Evolutionary conservation across 2,888 invertebrate genomes (phyloP), one percentile per base, ranked within the genome.

Genomic region (Elmis aenea): DNA sequence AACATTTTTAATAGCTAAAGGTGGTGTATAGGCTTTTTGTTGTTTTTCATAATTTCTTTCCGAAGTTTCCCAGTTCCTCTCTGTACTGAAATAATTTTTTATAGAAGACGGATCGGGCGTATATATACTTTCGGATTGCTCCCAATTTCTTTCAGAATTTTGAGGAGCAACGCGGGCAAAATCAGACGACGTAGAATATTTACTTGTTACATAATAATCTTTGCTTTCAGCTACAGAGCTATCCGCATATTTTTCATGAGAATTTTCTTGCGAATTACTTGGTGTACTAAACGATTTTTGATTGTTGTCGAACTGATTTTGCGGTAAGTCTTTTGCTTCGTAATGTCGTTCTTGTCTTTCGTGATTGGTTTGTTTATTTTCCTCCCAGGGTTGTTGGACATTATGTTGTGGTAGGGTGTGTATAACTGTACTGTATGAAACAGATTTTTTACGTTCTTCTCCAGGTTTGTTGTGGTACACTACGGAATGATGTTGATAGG

Each of bases 371-470:
- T 42, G 33, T 2, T 45, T 13, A 59, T 61, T 25, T 49, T 51
- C 45, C 2, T 29, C 45, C 48, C 47, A 46, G 5, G 21, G 12
- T 25, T 45, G 43, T 8, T 46, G 28, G 10, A 26, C 13, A 21
- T 30, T 14, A 14, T 47, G 40, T 15, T 52, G 51, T 5, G 62
- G 58, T 26, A 61, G 62, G 48, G 60, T 66, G 63, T 61, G 69
- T 12, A 72, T 67, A 23, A 75, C 68, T 14, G 74, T 71, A 38
- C 72, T 74, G 43, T 75, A 74, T 2, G 75, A 75, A 32, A 74
- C 72, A 3, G 75, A 74, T 49, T 74, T 61, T 9, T 73, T 71
- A 48, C 69, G 51, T 11, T 51, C 53, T 2, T 62, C 58, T 18
- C 49, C 65, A 1, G 66, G 62, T 33, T 56, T 53, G 42, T 71